These are phyloP conservation scores for Heterodera filipjevi DNA, from an alignment of 2,888 invertebrate genomes.

Conservation along the genomic window DNA sequence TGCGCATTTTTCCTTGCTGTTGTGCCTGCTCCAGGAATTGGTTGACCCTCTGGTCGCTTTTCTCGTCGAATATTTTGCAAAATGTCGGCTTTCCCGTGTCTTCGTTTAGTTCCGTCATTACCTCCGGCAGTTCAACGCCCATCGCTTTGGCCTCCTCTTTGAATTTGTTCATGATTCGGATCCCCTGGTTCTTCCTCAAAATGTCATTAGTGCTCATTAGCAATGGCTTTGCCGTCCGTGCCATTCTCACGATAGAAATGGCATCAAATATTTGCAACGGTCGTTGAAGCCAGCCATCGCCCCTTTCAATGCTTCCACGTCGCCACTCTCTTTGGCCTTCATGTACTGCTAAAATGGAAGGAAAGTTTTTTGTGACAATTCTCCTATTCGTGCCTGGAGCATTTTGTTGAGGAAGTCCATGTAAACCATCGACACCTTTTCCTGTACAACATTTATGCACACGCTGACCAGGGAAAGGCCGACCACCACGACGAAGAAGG, in stretches of 20 bases:
- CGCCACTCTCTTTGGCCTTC: constrained; percentile 55
- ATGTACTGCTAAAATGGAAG: constrained; percentile 50
- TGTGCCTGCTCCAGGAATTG: constrained; percentile 36
- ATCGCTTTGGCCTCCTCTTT: constrained; percentile 53
- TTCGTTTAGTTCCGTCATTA: constrained; percentile 58
- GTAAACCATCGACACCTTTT: constrained; percentile 56
- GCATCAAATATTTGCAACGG: constrained; percentile 61
- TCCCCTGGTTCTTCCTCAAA: constrained; percentile 55
- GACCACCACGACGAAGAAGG: constrained; percentile 61
- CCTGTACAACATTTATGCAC: constrained; percentile 63
- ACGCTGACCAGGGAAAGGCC: constrained; percentile 61
- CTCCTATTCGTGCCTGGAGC: constrained; percentile 44
- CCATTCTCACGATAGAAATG: constrained; percentile 47
- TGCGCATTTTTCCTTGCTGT: constrained; percentile 33
- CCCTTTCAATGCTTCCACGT: constrained; percentile 54
- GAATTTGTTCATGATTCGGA: constrained; percentile 61
- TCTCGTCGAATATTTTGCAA: constrained; percentile 33
- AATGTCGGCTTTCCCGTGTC: constrained; percentile 51
- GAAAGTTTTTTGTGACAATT: neutral
- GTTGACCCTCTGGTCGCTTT: constrained; percentile 16
- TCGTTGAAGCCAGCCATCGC: constrained; percentile 60
- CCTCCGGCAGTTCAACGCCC: constrained; percentile 53
- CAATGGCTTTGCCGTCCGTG: neutral
- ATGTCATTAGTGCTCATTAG: neutral
- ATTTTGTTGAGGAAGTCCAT: constrained; percentile 55